Evolutionary conservation across 2,888 invertebrate genomes (phyloP).

Genomic region (Operophtera brumata): DNA sequence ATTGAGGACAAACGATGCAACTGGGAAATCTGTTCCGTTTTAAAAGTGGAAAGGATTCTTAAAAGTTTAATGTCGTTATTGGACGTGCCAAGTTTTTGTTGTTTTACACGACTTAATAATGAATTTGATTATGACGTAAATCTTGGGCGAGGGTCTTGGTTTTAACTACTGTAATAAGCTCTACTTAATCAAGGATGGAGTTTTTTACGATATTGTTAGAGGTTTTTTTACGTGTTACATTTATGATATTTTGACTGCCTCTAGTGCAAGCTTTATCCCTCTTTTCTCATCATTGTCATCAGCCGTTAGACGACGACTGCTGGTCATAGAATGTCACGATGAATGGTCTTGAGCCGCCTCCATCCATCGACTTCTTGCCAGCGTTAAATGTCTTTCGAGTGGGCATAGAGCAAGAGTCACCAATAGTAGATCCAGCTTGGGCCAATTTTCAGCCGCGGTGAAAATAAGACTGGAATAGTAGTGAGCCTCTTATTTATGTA

Average conservation of each 20-base stretch:
- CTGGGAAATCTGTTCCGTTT: conserved; percentile 58
- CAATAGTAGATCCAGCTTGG: too few species aligned
- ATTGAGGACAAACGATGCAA: conserved; percentile 56
- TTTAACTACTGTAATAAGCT: not conserved
- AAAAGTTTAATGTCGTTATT: conserved; percentile 32
- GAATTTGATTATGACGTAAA: conserved; percentile 1
- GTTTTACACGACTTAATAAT: conserved; percentile 10
- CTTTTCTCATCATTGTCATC: too few species aligned
- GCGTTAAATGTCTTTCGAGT: too few species aligned
- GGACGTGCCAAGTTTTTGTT: conserved; percentile 33
- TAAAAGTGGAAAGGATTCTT: conserved; percentile 40
- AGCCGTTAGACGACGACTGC: too few species aligned
- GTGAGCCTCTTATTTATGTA: too few species aligned
- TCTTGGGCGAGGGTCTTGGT: not conserved
- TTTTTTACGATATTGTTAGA: not conserved
- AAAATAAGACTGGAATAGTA: too few species aligned
- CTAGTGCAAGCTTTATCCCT: too few species aligned
- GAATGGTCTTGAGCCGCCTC: too few species aligned
- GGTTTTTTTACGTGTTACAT: not conserved
- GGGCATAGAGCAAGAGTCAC: too few species aligned
- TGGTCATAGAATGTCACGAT: too few species aligned
- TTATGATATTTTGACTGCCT: not conserved
- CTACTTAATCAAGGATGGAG: not conserved
- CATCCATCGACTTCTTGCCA: too few species aligned
- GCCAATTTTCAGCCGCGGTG: too few species aligned